phyloP scores from a whole-genome alignment of 2,113 vertebrate species.

The Tupaia tana region DNA sequence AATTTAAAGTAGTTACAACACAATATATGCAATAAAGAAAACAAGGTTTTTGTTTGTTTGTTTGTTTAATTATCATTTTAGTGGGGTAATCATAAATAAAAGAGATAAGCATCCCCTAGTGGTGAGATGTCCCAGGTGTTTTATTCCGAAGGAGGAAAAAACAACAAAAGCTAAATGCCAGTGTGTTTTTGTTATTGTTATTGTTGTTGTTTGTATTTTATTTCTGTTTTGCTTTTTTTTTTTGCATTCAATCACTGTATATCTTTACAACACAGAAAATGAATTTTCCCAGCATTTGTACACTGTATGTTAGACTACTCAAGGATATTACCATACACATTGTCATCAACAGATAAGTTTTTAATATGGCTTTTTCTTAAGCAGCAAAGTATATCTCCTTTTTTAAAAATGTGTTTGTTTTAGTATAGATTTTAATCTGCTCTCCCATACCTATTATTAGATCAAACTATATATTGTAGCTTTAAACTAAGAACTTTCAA shows the following conservation, averaged over 20 bases:
- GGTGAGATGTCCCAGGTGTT: background rate
- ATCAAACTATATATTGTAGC: constrained; percentile 16
- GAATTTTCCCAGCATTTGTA: too few relatives aligned
- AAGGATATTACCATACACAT: too few relatives aligned
- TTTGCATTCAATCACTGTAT: too few relatives aligned
- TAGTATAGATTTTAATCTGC: background rate
- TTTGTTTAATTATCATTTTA: background rate
- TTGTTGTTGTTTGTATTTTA: too few relatives aligned
- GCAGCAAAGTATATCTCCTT: constrained; percentile 2
- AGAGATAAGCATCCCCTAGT: background rate
- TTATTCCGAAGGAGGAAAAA: constrained; percentile 8
- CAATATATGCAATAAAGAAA: background rate
- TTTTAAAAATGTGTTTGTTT: constrained; percentile 22
- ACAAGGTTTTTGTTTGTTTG: background rate
- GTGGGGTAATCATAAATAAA: background rate
- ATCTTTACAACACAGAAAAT: too few relatives aligned
- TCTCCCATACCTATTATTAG: constrained; percentile 53
- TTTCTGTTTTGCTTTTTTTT: too few relatives aligned
- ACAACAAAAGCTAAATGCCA: background rate
- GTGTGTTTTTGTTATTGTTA: background rate
- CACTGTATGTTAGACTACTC: too few relatives aligned
- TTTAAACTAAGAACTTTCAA: constrained; percentile 62
- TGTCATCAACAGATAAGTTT: background rate
- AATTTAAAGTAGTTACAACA: constrained; percentile 45
- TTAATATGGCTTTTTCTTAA: constrained; percentile 38